Evolutionary conservation across 2,113 vertebrate genomes (phyloP).

Genomic region (Oxyura jamaicensis): DNA sequence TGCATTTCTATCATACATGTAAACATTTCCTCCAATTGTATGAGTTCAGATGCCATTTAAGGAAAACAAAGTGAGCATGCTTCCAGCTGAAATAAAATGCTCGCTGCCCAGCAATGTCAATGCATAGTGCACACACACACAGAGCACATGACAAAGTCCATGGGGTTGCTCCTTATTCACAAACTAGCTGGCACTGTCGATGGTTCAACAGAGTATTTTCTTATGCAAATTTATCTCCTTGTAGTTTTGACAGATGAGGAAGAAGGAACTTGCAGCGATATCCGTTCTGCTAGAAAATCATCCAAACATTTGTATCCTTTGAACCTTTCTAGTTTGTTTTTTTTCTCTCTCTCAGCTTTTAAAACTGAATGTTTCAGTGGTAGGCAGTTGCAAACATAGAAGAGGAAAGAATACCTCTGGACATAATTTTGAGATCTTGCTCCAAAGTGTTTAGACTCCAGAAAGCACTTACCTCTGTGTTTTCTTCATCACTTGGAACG

Average conservation of each 20-base stretch:
- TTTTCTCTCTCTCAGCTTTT: neutral
- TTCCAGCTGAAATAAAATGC: neutral
- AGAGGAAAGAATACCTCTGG: neutral
- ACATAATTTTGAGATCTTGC: neutral
- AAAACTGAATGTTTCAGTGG: neutral
- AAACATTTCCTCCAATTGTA: slow-evolving; percentile 42
- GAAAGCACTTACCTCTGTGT: slow-evolving; percentile 80
- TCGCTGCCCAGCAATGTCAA: neutral
- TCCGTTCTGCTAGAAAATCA: neutral
- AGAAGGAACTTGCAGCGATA: neutral
- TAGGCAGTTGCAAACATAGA: neutral
- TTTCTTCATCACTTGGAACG: slow-evolving; percentile 89
- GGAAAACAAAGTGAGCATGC: neutral
- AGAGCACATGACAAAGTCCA: neutral
- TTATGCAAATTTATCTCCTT: neutral
- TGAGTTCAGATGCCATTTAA: neutral
- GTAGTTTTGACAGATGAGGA: neutral
- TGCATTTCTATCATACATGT: neutral
- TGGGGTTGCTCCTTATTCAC: neutral
- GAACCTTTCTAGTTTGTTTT: neutral
- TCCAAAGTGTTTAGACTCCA: neutral
- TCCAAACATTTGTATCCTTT: neutral
- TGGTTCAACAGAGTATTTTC: neutral
- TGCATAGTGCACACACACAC: neutral
- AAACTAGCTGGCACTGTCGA: neutral